Evolutionary conservation across 2,113 vertebrate genomes (phyloP).

Genomic region (Apistogramma diplotaenia): DNA sequence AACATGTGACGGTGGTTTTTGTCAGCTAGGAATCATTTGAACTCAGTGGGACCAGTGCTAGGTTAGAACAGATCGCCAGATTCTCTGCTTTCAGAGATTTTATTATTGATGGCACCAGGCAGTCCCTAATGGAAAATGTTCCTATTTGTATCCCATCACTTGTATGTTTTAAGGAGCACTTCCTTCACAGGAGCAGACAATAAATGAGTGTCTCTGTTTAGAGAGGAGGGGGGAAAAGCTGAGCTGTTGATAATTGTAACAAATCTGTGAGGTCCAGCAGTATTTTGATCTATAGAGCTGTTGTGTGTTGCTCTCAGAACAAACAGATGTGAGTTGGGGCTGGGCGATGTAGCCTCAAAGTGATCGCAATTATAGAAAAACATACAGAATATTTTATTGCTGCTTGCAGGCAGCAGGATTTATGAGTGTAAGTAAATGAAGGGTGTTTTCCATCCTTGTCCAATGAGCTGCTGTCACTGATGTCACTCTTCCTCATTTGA

Average conservation of each 20-base stretch:
- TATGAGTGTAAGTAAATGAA: neutral
- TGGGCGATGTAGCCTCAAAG: neutral
- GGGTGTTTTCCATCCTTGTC: no score
- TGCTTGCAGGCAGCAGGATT: neutral
- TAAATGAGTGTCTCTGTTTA: neutral
- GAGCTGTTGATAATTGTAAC: neutral
- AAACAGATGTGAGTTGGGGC: neutral
- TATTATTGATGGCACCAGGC: neutral
- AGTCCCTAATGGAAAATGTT: no score
- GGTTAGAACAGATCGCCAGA: fast-evolving
- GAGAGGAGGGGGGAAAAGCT: neutral
- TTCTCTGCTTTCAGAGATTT: neutral
- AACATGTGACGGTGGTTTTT: neutral
- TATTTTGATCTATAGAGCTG: neutral
- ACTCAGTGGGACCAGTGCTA: neutral
- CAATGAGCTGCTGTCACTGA: no score
- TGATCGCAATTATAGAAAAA: fast-evolving
- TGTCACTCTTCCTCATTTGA: no score
- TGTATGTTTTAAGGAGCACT: neutral
- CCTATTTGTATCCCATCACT: neutral
- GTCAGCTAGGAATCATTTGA: neutral
- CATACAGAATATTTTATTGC: neutral
- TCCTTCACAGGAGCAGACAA: neutral
- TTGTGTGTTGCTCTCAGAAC: neutral
- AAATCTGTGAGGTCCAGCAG: no score